phyloP scores from a whole-genome alignment of 2,888 invertebrate genomes.

The Coelopa pilipes region DNA sequence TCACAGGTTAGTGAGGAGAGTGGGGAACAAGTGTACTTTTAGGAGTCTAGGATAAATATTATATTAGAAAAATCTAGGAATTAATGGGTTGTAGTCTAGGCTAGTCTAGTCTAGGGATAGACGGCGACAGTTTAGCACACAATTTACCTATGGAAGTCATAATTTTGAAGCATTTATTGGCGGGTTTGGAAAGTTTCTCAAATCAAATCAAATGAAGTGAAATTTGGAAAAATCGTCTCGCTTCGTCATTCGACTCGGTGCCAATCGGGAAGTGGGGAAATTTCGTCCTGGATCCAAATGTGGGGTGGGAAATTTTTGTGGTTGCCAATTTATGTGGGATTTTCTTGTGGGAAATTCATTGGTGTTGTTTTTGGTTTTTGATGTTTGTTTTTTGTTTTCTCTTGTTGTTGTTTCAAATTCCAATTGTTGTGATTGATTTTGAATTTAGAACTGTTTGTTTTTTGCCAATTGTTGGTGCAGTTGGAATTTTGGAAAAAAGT shows the following conservation, averaged over 20 bases:
- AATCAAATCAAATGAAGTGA: no score
- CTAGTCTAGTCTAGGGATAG: neutral
- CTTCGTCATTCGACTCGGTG: slow-evolving; percentile 19
- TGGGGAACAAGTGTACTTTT: no score
- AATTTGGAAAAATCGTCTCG: slow-evolving; percentile 2
- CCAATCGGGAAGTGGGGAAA: slow-evolving; percentile 41
- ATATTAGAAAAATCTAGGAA: no score
- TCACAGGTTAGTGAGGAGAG: no score
- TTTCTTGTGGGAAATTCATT: neutral
- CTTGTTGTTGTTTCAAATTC: slow-evolving; percentile 9
- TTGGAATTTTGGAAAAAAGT: neutral
- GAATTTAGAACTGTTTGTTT: no score
- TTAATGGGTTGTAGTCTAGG: no score
- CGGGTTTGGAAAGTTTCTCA: neutral
- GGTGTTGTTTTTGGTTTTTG: neutral
- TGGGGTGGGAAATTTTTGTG: slow-evolving; percentile 34
- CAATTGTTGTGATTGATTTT: neutral
- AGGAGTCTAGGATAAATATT: no score
- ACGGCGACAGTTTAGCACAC: slow-evolving; percentile 44
- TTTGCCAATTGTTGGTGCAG: slow-evolving; percentile 36
- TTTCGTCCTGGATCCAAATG: neutral
- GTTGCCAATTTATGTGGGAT: slow-evolving; percentile 23
- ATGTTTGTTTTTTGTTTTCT: neutral
- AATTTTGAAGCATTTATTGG: slow-evolving; percentile 55
- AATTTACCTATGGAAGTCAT: slow-evolving; percentile 67